Evolutionary conservation across 2,888 invertebrate species (phyloP).

Genomic region (Allacma fusca): DNA sequence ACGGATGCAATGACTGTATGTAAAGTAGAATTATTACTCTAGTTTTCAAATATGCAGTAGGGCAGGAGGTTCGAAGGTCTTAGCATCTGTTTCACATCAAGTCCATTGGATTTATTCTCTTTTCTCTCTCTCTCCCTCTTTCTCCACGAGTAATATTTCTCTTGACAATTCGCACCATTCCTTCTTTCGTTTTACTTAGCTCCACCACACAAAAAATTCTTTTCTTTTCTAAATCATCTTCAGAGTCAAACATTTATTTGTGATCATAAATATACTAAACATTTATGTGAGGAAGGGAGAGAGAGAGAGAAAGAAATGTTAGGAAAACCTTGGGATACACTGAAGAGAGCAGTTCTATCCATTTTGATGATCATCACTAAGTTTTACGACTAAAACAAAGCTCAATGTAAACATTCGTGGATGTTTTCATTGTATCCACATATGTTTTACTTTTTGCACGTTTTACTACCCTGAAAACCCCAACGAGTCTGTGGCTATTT

Average conservation of each 20-base stretch:
- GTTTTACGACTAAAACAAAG: slow-evolving; percentile 42
- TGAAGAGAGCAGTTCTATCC: background rate
- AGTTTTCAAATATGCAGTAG: background rate
- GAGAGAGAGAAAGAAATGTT: too few relatives aligned
- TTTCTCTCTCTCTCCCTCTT: background rate
- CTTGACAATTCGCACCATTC: background rate
- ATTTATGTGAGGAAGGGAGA: slow-evolving; percentile 14
- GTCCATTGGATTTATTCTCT: background rate
- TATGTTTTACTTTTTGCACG: slow-evolving; percentile 10
- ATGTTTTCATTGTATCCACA: slow-evolving; percentile 33
- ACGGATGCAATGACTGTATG: background rate
- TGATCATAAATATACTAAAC: slow-evolving; percentile 12
- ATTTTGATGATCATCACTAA: background rate
- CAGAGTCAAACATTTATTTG: background rate
- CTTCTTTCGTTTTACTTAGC: background rate
- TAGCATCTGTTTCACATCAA: slow-evolving; percentile 11
- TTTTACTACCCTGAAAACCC: background rate
- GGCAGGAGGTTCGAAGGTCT: slow-evolving; percentile 7
- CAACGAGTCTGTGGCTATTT: background rate
- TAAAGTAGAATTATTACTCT: background rate
- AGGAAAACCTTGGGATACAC: background rate
- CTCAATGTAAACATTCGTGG: slow-evolving; percentile 3
- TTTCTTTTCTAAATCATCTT: slow-evolving; percentile 24
- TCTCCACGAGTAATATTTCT: slow-evolving; percentile 7
- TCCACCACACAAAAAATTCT: background rate